Evolutionary conservation across 2,797 vertebrate genomes (phyloP), one percentile per base, ranked within the genome.

Genomic region (Crenuchus spilurus): DNA sequence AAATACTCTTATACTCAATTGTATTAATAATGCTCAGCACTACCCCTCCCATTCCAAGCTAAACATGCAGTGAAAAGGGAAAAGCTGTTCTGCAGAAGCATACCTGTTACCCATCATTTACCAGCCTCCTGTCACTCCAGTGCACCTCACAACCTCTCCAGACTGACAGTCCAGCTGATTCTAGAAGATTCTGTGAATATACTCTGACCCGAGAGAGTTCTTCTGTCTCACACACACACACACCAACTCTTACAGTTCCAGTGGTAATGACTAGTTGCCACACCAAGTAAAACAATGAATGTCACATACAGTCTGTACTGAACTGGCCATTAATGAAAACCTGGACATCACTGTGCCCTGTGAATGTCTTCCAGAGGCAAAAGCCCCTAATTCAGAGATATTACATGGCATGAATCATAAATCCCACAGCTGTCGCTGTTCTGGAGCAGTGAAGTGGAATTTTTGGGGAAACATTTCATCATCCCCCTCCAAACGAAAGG

Each of bases 291-390:
- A 41, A 66, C 10, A 13, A 31, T 14, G 4, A 2, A 33, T 13
- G 60, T 55, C 9, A 28, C 22, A 11, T n/a, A 48, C 41, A 44
- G 26, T 46, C 16, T n/a, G 28, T 24, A 11, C 37, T 39, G 30
- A 58, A 49, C 68, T 66, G 58, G 31, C 51, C 49, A 5, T 57
- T 44, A 49, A 10, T 48, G 30, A 39, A 6, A 42, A 14, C n/a
- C 33, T 30, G 44, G n/a, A 10, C 51, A 28, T 7, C 13, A 7
- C 55, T 20, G 9, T 8, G 22, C 18, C 35, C n/a, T 49, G 44
- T 62, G 22, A 28, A 41, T 26, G 14, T 48, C 11, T 48, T 35
- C 46, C 41, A 31, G 16, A 48, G 22, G 10, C 20, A 33, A 16
- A 13, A 22, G 6, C 33, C n/a, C 14, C 52, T 31, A 22, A 11